These are phyloP conservation scores for Pentalonia nigronervosa DNA, from an alignment of 1,140 invertebrate genomes.

Conservation along the genomic window DNA sequence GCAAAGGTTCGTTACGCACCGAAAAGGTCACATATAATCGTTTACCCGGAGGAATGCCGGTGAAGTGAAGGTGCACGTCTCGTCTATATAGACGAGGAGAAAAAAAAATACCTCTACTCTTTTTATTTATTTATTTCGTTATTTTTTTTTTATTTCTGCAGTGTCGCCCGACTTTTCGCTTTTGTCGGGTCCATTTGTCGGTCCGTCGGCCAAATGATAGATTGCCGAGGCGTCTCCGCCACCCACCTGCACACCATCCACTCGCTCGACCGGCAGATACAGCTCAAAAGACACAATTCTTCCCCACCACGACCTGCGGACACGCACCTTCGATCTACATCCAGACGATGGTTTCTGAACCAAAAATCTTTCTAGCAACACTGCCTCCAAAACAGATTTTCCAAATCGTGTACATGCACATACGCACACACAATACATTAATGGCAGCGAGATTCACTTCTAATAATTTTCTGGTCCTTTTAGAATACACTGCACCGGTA, in stretches of 20 bases:
- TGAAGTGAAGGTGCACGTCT: neutral
- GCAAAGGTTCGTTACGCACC: conserved; percentile 48
- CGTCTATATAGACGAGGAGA: neutral
- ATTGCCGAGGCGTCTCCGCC: neutral
- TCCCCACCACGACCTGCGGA: neutral
- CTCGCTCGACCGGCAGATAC: neutral
- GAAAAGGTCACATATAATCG: conserved; percentile 52
- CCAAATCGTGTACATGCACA: neutral
- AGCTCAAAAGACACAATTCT: conserved; percentile 41
- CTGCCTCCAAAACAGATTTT: neutral
- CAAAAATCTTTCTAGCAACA: neutral
- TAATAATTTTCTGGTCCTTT: conserved; percentile 43
- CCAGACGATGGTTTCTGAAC: neutral
- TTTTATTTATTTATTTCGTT: conserved; percentile 26
- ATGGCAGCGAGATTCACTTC: neutral
- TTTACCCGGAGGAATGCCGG: neutral
- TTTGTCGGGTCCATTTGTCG: conserved; percentile 47
- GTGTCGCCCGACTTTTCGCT: conserved; percentile 31
- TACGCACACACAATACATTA: neutral
- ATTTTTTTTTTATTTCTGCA: neutral
- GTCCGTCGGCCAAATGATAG: conserved; percentile 51
- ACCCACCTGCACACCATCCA: too few relatives aligned
- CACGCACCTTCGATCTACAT: neutral
- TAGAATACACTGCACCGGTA: neutral
- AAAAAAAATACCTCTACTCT: neutral